phyloP scores from a whole-genome alignment of 2,888 invertebrate genomes.

The Muschampia plurimacula region DNA sequence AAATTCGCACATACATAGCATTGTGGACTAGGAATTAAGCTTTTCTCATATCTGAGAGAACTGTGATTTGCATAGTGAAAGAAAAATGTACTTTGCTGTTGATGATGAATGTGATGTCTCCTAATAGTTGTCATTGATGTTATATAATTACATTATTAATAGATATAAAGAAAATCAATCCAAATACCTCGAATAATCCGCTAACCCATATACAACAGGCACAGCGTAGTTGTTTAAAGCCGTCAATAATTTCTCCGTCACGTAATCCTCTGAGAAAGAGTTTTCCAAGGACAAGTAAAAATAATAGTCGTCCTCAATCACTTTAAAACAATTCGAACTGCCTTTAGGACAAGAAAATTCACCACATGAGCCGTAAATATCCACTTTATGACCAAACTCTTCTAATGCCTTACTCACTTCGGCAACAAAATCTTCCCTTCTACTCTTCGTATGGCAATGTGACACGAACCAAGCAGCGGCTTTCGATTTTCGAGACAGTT shows the following conservation, averaged over 20 bases:
- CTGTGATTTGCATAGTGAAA: too few relatives aligned
- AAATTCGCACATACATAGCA: too few relatives aligned
- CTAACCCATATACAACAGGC: constrained; percentile 87
- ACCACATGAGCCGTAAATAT: constrained; percentile 53
- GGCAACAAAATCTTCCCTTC: constrained; percentile 45
- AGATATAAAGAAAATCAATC: constrained; percentile 1
- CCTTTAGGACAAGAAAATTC: constrained; percentile 44
- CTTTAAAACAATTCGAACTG: constrained; percentile 43
- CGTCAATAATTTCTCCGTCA: constrained; percentile 54
- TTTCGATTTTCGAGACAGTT: constrained; percentile 50
- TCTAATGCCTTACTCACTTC: constrained; percentile 44
- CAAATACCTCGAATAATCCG: constrained; percentile 75
- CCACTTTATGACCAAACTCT: constrained; percentile 45
- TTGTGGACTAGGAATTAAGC: too few relatives aligned
- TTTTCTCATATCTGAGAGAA: too few relatives aligned
- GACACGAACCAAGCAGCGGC: constrained; percentile 57
- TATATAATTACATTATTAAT: neutral
- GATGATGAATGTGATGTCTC: too few relatives aligned
- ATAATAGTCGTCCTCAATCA: constrained; percentile 50
- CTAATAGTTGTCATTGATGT: too few relatives aligned
- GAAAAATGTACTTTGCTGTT: too few relatives aligned
- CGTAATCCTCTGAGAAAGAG: constrained; percentile 54
- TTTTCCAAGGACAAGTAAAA: constrained; percentile 58
- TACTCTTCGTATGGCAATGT: constrained; percentile 49
- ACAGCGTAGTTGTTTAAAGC: constrained; percentile 82